Conservation (phyloP, 30 jellyfish, hydroid and myxozoan species). For the Morbakka virulenta region DNA sequence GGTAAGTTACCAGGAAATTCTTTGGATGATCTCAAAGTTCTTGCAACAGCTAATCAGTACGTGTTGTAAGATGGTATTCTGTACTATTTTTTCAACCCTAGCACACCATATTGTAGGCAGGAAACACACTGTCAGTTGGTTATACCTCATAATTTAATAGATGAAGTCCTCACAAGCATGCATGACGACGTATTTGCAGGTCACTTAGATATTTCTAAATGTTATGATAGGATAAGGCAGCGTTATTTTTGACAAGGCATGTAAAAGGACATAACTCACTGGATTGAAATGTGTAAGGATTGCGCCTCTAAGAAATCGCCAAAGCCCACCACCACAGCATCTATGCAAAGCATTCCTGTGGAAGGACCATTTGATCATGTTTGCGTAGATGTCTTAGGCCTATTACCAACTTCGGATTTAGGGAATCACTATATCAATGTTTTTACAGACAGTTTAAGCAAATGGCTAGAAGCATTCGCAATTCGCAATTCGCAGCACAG, state of each 20-base stretch:
- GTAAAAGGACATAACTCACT: constrained; percentile 30
- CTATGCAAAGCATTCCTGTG: constrained; percentile 48
- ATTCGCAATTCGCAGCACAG: not conserved
- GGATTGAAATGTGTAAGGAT: constrained; percentile 45
- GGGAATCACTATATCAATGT: constrained; percentile 33
- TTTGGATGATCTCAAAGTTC: too few species aligned
- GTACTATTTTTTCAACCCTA: constrained; percentile 51
- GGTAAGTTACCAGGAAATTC: too few species aligned
- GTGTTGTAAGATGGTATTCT: constrained; percentile 21
- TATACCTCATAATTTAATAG: constrained; percentile 1
- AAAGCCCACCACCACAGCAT: constrained; percentile 32
- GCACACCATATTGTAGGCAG: constrained; percentile 16
- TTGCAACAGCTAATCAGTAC: too few species aligned
- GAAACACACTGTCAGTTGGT: constrained; percentile 42
- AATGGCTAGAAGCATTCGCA: constrained; percentile 70
- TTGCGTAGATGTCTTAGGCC: constrained; percentile 45
- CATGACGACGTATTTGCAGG: too few species aligned
- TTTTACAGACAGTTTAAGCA: constrained; percentile 49
- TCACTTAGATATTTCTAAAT: too few species aligned
- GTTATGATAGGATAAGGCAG: constrained; percentile 35
- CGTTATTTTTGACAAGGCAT: constrained; percentile 60
- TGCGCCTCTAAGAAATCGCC: constrained; percentile 59
- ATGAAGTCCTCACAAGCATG: constrained; percentile 23
- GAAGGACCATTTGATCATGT: too few species aligned
- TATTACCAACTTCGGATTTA: too few species aligned